These are phyloP conservation scores for Myrmecobius fasciatus DNA, from an alignment of 2,113 vertebrate genomes.

Conservation along the genomic window DNA sequence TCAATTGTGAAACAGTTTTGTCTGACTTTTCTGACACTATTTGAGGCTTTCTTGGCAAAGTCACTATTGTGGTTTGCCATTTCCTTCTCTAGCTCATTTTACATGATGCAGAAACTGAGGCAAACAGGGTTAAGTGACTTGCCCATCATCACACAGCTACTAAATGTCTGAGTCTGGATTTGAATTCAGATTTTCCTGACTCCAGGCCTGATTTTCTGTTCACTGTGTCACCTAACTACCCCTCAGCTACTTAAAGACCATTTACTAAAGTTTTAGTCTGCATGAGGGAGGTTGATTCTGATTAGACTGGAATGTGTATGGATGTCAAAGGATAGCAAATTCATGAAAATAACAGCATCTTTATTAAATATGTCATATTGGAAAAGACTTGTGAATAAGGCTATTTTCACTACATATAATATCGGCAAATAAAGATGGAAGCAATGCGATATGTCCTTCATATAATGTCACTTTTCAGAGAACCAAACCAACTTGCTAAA, in stretches of 20 bases:
- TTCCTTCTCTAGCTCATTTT: no score
- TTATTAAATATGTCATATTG: background rate
- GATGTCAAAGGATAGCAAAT: background rate
- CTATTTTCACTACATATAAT: background rate
- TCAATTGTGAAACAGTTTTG: no score
- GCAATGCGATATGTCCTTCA: background rate
- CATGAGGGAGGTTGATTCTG: background rate
- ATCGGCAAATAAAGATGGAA: background rate
- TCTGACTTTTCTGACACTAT: no score
- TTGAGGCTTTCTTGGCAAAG: no score
- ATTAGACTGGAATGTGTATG: background rate
- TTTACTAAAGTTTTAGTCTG: background rate
- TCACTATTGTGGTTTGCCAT: no score
- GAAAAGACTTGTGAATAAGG: background rate
- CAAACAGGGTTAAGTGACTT: no score
- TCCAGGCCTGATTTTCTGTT: no score
- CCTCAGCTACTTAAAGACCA: background rate
- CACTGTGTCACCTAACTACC: no score
- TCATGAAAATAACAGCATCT: background rate
- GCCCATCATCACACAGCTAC: no score
- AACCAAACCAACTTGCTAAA: background rate
- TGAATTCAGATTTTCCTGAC: no score
- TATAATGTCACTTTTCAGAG: background rate
- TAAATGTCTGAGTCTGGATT: no score
- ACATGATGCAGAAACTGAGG: no score